These are phyloP conservation scores for Horisme vitalbata DNA, from an alignment of 2,888 invertebrate genomes.

Conservation along the genomic window DNA sequence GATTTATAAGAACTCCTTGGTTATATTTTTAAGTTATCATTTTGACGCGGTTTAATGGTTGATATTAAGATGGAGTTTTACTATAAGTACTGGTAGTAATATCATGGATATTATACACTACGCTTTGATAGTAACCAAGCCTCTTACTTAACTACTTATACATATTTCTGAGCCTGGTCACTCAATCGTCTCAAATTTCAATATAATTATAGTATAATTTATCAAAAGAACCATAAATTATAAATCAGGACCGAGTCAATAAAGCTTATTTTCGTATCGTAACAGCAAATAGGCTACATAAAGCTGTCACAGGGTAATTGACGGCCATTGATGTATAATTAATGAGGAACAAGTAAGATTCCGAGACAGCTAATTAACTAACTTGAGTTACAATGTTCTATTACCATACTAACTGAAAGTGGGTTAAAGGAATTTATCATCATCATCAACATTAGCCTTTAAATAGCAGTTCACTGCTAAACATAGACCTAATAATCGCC, in stretches of 20 bases:
- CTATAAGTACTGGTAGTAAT: no score
- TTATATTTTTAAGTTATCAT: no score
- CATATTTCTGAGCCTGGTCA: neutral
- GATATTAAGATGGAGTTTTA: no score
- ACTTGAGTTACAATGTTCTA: constrained; percentile 3
- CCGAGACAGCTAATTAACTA: constrained; percentile 27
- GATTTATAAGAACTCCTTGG: no score
- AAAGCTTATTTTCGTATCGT: constrained; percentile 18
- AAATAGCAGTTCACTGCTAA: no score
- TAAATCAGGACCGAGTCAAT: constrained; percentile 22
- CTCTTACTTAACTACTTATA: no score
- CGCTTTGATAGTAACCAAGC: no score
- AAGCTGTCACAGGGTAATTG: constrained; percentile 34
- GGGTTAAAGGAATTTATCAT: no score
- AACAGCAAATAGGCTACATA: constrained; percentile 26
- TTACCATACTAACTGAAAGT: neutral
- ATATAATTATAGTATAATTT: neutral
- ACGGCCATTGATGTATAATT: constrained; percentile 34
- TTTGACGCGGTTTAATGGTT: no score
- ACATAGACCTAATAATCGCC: no score
- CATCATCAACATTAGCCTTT: no score
- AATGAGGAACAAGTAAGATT: constrained; percentile 24
- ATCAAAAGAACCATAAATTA: constrained; percentile 19
- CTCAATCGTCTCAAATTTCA: neutral
- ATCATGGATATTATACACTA: no score